A percentile compares a stretch with the other conserved stretches of the same genome.
phyloP scores from a whole-genome alignment of 2,113 vertebrate genomes.

The Cololabis saira region DNA sequence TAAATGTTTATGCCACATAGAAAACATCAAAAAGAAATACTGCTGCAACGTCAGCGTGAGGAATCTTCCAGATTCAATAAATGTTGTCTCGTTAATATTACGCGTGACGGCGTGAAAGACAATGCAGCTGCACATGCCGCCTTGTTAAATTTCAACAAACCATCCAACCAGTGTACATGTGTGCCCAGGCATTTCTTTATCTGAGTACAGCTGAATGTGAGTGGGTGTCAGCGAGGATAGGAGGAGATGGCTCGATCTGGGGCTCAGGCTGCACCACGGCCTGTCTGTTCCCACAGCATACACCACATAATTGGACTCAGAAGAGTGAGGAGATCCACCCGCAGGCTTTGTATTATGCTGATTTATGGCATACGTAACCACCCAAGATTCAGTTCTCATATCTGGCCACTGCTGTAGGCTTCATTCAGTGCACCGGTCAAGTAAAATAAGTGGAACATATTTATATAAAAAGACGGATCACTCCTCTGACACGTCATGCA shows the following conservation, averaged over 20 bases:
- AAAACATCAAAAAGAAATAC: not conserved
- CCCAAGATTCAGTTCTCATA: slow-evolving; percentile 24
- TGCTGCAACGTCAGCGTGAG: not conserved
- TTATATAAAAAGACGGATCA: not conserved
- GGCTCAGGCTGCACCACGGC: slow-evolving; percentile 40
- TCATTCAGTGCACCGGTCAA: not conserved
- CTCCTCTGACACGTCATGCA: not conserved
- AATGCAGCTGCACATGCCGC: slow-evolving; percentile 14
- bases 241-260: slow-evolving; percentile 36
- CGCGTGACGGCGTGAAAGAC: slow-evolving; percentile 25
- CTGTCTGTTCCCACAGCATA: slow-evolving; percentile 56
- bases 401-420: slow-evolving; percentile 5
- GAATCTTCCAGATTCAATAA: slow-evolving; percentile 5
- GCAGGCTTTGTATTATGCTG: slow-evolving; percentile 56
- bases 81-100: slow-evolving; percentile 32
- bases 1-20: not conserved
- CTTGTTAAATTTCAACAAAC: slow-evolving; percentile 41
- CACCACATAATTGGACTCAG: slow-evolving; percentile 68
- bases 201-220: slow-evolving; percentile 16
- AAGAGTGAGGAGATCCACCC: slow-evolving; percentile 51
- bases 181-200: not conserved
- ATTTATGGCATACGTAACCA: slow-evolving; percentile 48
- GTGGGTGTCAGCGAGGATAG: slow-evolving; percentile 27
- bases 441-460: not conserved
- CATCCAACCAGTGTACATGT: slow-evolving; percentile 2